Evolutionary conservation across 2,888 invertebrate species (phyloP), one percentile per base, ranked within the genome.

Genomic region (Brassicogethes aeneus): DNA sequence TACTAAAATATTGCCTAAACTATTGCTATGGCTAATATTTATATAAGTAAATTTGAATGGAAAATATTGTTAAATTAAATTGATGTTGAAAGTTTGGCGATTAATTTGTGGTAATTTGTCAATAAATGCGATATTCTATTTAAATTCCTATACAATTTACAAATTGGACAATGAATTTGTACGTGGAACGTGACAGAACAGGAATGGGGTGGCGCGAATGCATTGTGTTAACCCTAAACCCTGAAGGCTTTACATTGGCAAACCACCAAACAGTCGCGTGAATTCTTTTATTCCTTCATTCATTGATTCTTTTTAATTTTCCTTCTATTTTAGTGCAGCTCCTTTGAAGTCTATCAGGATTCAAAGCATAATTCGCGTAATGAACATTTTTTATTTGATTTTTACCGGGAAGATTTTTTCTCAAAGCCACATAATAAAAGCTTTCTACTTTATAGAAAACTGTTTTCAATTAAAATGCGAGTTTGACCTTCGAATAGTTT

Each of bases 141-240:
- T 62, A 61, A 64, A 64, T 61, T 62, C 57, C 56, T 46, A 48
- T 54, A 55, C 62, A 63, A 62, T 63, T 61, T 60, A 54, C 59
- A 60, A 57, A 62, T 62, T 60, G 61, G 56, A 57, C 60, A 61
- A 60, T 60, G 60, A 60, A 60, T 62, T 62, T 58, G 55, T 42
- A 47, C 47, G 45, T 51, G 52, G 52, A 59, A 61, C 63, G 63
- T 62, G 62, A 32, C 32, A 32, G 3, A 5, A 7, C 3, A 13
- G 32, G 32, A 13, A 32, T 23, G 23, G 23, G 23, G 23, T 23
- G 23, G 23, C 10, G 5, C 23, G n/a, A 23, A 10, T 23, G 23
- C 10, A 23, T 23, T 23, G 23, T 23, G 23, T 10, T 23, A 23
- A 23, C 23, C 23, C 23, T 10, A 23, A 23, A 10, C 23, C 23